Percentiles rank a stretch among this genome's conserved stretches.
These are phyloP conservation scores for Drosophila varians DNA, from an alignment of 1,140 invertebrate genomes.

Conservation along the genomic window DNA sequence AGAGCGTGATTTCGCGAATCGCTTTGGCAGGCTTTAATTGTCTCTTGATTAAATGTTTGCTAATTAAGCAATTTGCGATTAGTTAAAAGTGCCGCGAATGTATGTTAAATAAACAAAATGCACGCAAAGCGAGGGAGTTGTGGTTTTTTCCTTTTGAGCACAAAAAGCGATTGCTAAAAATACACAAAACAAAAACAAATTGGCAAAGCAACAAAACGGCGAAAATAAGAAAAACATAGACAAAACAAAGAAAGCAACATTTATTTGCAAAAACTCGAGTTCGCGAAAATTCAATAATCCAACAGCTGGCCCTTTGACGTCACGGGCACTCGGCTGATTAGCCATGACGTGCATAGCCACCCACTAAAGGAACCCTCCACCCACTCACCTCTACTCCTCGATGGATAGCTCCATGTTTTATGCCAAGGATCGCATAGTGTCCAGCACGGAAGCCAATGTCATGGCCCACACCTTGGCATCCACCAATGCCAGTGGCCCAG, in stretches of 20 bases:
- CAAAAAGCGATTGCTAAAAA: constrained; percentile 38
- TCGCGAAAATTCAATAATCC: constrained; percentile 62
- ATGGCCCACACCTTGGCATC: constrained; percentile 25
- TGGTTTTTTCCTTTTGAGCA: constrained; percentile 9
- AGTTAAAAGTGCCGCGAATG: constrained; percentile 4
- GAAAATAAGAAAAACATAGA: constrained; percentile 32
- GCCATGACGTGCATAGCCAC: not conserved
- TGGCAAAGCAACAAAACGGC: constrained; percentile 40
- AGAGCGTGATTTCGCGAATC: not conserved
- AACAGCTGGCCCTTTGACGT: constrained; percentile 53
- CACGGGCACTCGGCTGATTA: constrained; percentile 50
- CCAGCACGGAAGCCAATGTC: constrained; percentile 31
- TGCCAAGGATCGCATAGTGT: constrained; percentile 32
- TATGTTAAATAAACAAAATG: not conserved
- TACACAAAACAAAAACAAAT: constrained; percentile 20
- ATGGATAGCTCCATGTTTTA: constrained; percentile 80
- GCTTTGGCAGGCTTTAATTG: constrained; percentile 5
- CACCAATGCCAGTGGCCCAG: constrained; percentile 14
- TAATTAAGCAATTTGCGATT: constrained; percentile 10
- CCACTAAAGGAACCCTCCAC: constrained; percentile 1
- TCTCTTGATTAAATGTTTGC: constrained; percentile 3
- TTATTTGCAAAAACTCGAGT: constrained; percentile 10
- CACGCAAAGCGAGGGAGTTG: not conserved
- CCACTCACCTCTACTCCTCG: not conserved
- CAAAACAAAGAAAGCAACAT: constrained; percentile 20